Conservation (phyloP, 1,140 invertebrate genomes). For the Tetraneura akinire region DNA sequence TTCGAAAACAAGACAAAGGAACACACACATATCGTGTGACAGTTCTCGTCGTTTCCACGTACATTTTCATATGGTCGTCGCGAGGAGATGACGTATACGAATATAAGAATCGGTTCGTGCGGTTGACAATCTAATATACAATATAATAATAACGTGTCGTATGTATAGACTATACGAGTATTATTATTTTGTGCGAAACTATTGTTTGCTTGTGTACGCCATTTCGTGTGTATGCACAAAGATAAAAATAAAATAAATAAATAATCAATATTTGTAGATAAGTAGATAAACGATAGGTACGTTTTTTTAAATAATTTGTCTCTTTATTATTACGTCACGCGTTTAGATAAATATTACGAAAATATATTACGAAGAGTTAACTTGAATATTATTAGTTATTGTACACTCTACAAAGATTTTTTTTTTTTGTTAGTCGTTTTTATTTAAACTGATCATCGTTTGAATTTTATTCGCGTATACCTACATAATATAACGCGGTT, state of each 20-base stretch:
- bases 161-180: neutral
- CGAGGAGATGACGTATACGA: neutral
- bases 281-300: too few relatives aligned
- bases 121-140: neutral
- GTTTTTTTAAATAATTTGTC: too few relatives aligned
- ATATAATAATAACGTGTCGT: neutral
- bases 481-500: too few relatives aligned
- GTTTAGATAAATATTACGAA: too few relatives aligned
- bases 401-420: too few relatives aligned
- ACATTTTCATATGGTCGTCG: neutral
- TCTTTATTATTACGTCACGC: too few relatives aligned
- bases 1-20: conserved; percentile 5
- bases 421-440: too few relatives aligned
- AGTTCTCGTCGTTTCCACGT: neutral
- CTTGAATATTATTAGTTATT: too few relatives aligned
- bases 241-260: neutral
- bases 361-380: too few relatives aligned
- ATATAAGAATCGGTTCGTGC: neutral
- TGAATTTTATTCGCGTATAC: neutral
- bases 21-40: neutral
- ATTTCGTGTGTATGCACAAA: neutral
- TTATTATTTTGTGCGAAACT: neutral
- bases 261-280: neutral
- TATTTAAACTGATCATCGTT: neutral
- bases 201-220: neutral